Conservation (phyloP, 2,113 vertebrate genomes). For the Barnardius zonarius region DNA sequence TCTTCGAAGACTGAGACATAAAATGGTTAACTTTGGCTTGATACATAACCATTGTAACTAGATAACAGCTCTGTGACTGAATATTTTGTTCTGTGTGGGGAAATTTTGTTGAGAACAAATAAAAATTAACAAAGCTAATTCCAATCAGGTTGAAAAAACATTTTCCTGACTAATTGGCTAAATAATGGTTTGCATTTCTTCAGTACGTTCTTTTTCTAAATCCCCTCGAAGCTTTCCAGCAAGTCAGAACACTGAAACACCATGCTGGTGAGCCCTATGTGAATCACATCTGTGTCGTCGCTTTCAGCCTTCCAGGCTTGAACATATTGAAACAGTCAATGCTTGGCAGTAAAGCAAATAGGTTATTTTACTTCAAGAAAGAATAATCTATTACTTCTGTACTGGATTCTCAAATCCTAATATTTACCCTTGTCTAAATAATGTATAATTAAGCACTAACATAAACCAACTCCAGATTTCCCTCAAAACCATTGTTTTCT, state of each 20-base stretch:
- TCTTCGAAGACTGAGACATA: background rate
- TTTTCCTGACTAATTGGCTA: slow-evolving; percentile 57
- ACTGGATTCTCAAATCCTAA: background rate
- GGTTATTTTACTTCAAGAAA: slow-evolving; percentile 6
- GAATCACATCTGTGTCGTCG: slow-evolving; percentile 30
- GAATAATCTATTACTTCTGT: slow-evolving; percentile 37
- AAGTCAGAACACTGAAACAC: slow-evolving; percentile 1
- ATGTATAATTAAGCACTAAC: background rate
- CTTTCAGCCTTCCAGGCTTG: slow-evolving; percentile 48
- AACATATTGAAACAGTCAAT: slow-evolving; percentile 57
- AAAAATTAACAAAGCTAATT: slow-evolving; percentile 54
- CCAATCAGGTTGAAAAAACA: slow-evolving; percentile 4
- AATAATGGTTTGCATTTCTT: background rate
- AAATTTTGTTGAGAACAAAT: slow-evolving; percentile 51
- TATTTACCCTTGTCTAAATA: slow-evolving; percentile 14
- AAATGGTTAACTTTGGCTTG: background rate
- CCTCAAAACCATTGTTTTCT: background rate
- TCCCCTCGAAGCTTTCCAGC: slow-evolving; percentile 34
- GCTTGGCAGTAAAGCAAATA: slow-evolving; percentile 7
- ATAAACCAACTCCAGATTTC: background rate
- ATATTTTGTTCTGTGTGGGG: background rate
- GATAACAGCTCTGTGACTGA: slow-evolving; percentile 1
- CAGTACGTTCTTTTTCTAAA: background rate
- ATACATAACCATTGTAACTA: slow-evolving; percentile 29
- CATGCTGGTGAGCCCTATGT: slow-evolving; percentile 14